These are phyloP conservation scores for Frieseomelitta varia DNA, from an alignment of 1,140 invertebrate genomes.

Conservation along the genomic window DNA sequence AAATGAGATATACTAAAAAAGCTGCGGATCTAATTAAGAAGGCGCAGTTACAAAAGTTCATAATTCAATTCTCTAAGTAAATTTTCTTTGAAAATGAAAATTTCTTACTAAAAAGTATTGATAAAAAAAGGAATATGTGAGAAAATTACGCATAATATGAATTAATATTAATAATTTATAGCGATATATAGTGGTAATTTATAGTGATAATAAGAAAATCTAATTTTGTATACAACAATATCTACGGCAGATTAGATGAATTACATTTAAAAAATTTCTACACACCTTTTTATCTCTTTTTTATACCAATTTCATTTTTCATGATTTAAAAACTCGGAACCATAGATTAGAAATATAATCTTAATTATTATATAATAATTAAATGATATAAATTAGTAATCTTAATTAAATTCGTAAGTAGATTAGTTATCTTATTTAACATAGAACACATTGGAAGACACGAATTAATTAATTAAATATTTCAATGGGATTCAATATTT, in stretches of 20 bases:
- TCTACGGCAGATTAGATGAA: not conserved
- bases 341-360: too few relatives aligned
- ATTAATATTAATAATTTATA: not conserved
- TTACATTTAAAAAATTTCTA: not conserved
- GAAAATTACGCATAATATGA: not conserved
- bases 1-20: too few relatives aligned
- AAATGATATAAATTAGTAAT: too few relatives aligned
- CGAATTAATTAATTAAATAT: not conserved
- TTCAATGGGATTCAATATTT: too few relatives aligned
- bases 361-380: too few relatives aligned
- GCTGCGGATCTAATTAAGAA: too few relatives aligned
- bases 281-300: not conserved
- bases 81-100: not conserved
- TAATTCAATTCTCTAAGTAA: not conserved
- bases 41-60: not conserved
- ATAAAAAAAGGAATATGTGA: not conserved
- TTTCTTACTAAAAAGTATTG: not conserved
- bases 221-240: not conserved
- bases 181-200: not conserved
- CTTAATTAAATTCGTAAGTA: too few relatives aligned
- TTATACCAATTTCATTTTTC: not conserved
- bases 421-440: too few relatives aligned
- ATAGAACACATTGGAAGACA: too few relatives aligned
- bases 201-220: not conserved
- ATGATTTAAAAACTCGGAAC: too few relatives aligned